Evolutionary conservation across 2,797 vertebrate genomes (phyloP).

Genomic region (Spondyliosoma cantharus): DNA sequence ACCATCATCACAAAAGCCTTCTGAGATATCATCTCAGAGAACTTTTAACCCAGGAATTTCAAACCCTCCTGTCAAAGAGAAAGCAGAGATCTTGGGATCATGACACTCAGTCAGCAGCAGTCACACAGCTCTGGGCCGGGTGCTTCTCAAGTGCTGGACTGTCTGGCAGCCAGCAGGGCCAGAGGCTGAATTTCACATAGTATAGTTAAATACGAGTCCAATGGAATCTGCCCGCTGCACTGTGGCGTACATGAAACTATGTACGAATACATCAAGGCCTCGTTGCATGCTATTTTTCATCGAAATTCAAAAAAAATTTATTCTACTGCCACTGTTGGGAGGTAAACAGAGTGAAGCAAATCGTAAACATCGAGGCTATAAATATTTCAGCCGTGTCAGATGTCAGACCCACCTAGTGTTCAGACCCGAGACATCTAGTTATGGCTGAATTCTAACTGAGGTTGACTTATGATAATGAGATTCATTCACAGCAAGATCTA

Average conservation of each 20-base stretch:
- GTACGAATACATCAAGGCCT: slow-evolving; percentile 58
- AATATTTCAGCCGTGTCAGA: slow-evolving; percentile 71
- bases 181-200: slow-evolving; percentile 68
- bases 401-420: slow-evolving; percentile 73
- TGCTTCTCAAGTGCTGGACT: slow-evolving; percentile 81
- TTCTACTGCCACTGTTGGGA: slow-evolving; percentile 41
- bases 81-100: slow-evolving; percentile 85
- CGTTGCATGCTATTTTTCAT: slow-evolving; percentile 41
- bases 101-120: slow-evolving; percentile 85
- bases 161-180: slow-evolving; percentile 79
- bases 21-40: slow-evolving; percentile 85
- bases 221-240: slow-evolving; percentile 59
- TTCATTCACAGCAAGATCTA: slow-evolving; percentile 65
- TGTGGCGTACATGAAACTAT: slow-evolving; percentile 38
- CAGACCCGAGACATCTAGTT: slow-evolving; percentile 67
- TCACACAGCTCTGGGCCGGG: slow-evolving; percentile 82
- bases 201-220: slow-evolving; percentile 64
- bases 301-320: slow-evolving; percentile 39
- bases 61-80: slow-evolving; percentile 85
- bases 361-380: slow-evolving; percentile 66
- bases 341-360: slow-evolving; percentile 68
- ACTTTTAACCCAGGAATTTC: slow-evolving; percentile 87
- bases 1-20: slow-evolving; percentile 84
- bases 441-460: slow-evolving; percentile 71
- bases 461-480: slow-evolving; percentile 77